phyloP scores from a whole-genome alignment of 2,113 vertebrate species.

The Mus musculus region GRCm39 chr3:100319001-100319500 shows the following conservation, averaged over 20 bases:
- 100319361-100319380: constrained; percentile 45
- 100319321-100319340: constrained; percentile 40
- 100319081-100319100: neutral
- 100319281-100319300: constrained; percentile 17
- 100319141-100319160: neutral
- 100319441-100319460: constrained; percentile 14
- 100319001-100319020: neutral
- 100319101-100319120: neutral
- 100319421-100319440: neutral
- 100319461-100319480: neutral
- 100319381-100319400: constrained; percentile 1
- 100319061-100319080: neutral
- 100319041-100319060: neutral
- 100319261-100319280: neutral
- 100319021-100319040: neutral
- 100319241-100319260: neutral
- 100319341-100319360: constrained; percentile 27
- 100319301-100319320: constrained; percentile 39
- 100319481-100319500: neutral
- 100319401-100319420: neutral
- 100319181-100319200: accelerated
- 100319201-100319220: neutral
- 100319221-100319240: neutral
- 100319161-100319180: neutral
- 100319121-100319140: neutral